phyloP scores from a whole-genome alignment of 1,140 invertebrate species.

The Augochlora pura region DNA sequence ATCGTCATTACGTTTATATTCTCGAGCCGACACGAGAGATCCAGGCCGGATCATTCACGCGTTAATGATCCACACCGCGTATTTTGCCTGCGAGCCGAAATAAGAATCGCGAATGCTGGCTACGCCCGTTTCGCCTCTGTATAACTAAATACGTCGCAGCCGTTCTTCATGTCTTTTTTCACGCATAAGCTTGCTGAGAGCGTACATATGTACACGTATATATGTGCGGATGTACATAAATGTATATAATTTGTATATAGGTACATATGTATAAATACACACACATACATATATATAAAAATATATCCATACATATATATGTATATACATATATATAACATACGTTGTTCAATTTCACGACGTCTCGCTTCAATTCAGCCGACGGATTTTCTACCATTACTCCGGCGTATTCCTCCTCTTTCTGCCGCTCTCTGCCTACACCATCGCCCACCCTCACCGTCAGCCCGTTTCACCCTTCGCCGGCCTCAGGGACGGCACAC shows the following conservation, averaged over 20 bases:
- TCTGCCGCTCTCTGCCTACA: constrained; percentile 24
- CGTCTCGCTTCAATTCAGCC: constrained; percentile 77
- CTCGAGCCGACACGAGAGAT: not conserved
- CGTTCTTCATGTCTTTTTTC: constrained; percentile 34
- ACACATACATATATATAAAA: no score
- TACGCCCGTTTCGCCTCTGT: not conserved
- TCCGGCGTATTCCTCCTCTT: constrained; percentile 52
- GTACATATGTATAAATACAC: not conserved
- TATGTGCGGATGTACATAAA: no score
- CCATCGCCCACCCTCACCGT: not conserved
- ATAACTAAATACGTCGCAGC: constrained; percentile 15
- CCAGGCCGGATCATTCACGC: not conserved
- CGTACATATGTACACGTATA: constrained; percentile 19
- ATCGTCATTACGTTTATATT: not conserved
- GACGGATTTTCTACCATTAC: constrained; percentile 77
- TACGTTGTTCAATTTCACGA: constrained; percentile 78
- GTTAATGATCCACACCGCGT: constrained; percentile 23
- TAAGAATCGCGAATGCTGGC: not conserved
- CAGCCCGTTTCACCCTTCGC: constrained; percentile 48
- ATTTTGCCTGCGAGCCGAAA: not conserved
- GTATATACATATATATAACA: constrained; percentile 71
- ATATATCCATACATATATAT: constrained; percentile 16
- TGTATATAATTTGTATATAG: no score
- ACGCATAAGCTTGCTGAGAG: constrained; percentile 49
- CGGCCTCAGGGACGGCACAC: constrained; percentile 63